Percentiles rank a stretch among this genome's conserved stretches.
Evolutionary conservation across 2,888 invertebrate genomes (phyloP).

Genomic region (Quadroppia sp.): DNA sequence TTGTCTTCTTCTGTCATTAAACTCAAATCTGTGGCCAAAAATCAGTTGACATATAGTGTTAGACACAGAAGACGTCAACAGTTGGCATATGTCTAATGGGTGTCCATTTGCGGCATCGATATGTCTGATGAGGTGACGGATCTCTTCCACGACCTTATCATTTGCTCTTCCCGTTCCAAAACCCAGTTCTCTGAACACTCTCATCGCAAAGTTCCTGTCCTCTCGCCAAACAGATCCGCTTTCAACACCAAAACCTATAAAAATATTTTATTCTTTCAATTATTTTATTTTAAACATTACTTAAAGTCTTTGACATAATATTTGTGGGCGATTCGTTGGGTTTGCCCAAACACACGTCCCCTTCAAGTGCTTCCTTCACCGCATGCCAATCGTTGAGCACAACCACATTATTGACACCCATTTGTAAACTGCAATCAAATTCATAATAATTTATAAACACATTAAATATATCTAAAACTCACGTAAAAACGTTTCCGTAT

Average conservation of each 20-base stretch:
- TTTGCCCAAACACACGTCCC: conserved; percentile 41
- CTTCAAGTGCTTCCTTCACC: conserved; percentile 45
- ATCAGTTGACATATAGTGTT: conserved; percentile 47
- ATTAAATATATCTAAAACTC: neutral
- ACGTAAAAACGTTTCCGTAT: conserved; percentile 47
- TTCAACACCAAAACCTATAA: conserved; percentile 41
- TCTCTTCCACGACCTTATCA: conserved; percentile 46
- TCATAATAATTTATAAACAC: neutral
- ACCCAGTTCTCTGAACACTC: conserved; percentile 45
- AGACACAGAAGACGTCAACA: conserved; percentile 45
- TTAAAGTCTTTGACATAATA: conserved; percentile 36
- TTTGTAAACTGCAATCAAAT: conserved; percentile 39
- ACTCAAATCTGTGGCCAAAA: conserved; percentile 46
- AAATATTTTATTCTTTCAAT: neutral
- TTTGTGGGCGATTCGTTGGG: conserved; percentile 38
- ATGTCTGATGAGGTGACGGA: conserved; percentile 41
- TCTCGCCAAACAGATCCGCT: conserved; percentile 46
- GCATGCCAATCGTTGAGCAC: conserved; percentile 44
- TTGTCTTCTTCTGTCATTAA: conserved; percentile 39
- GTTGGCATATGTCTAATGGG: neutral
- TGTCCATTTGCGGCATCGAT: conserved; percentile 29
- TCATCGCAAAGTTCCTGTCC: conserved; percentile 46
- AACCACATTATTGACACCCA: conserved; percentile 45
- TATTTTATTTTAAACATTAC: conserved; percentile 22
- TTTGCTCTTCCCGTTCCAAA: conserved; percentile 47